phyloP scores from a whole-genome alignment of 2,797 vertebrate species.

The Pyrrhura leucotis region DNA sequence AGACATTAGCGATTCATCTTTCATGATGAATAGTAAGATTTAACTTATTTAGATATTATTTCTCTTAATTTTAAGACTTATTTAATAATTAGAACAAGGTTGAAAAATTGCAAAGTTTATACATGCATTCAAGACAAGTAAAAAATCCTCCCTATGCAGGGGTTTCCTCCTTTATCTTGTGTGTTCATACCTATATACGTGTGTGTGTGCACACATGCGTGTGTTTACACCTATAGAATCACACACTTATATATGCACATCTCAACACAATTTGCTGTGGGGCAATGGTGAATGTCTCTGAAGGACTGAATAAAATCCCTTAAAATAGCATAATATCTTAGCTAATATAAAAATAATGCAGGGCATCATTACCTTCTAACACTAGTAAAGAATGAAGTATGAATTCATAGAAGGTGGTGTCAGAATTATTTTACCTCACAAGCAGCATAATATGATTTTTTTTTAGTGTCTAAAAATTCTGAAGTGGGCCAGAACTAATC shows the following conservation, averaged over 20 bases:
- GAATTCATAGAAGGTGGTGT: neutral
- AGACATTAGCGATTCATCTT: conserved; percentile 4
- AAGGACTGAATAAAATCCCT: neutral
- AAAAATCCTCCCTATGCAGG: neutral
- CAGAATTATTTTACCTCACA: neutral
- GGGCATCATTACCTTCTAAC: neutral
- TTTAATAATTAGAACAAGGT: neutral
- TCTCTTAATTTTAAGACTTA: neutral
- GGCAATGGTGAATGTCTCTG: neutral
- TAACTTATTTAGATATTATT: neutral
- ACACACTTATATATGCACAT: neutral
- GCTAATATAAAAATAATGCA: neutral
- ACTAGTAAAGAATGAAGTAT: conserved; percentile 1
- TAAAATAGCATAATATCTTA: neutral
- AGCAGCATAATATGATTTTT: neutral
- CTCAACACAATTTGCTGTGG: neutral
- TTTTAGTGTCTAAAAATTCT: neutral
- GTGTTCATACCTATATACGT: neutral
- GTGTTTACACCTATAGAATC: neutral
- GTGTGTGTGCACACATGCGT: neutral
- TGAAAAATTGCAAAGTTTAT: neutral
- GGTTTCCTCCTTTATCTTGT: neutral
- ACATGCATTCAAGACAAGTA: neutral
- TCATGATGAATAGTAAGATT: neutral
- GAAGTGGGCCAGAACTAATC: neutral